Evolutionary conservation across 1,140 invertebrate species (phyloP), one percentile per base, ranked within the genome.

Genomic region (Pachyrhynchus sulphureomaculatus): DNA sequence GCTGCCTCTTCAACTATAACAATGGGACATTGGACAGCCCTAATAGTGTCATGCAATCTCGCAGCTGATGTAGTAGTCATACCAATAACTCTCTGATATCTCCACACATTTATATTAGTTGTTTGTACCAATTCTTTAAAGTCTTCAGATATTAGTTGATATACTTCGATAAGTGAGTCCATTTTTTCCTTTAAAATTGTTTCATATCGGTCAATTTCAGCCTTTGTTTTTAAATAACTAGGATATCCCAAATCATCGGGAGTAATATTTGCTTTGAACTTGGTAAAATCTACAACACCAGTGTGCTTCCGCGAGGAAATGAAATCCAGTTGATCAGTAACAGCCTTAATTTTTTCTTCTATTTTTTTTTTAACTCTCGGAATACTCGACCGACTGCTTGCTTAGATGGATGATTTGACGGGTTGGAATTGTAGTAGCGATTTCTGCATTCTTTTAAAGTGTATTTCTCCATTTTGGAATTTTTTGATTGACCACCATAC

Each of bases 31-130:
- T 81, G 74, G n/a, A 92, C 66, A 10, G 79, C 70, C 48, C 82
- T 70, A 12, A 93, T 70, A 12, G 88, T 58, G 17, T 80, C 78
- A 36, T 82, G 80, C 12, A 83, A 71, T 47, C 83, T 81, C 3
- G 89, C 89, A 1, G 89, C 89, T 41, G 83, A 86, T 9, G 86
- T 88, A 2, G 89, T 92, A 0, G 91, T 93, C 81, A 92, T 86
- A 6, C 87, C 90, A 29, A 92, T 72, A 10, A 90, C 76, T 55
- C 78, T 68, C 17, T 65, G 64, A 15, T 70, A 17, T 58, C 64
- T 68, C 57, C 82, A 57, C 13, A 77, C 26, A 55, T 74, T 39
- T 23, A 71, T 51, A 68, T 79, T 71, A 37, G 59, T 61, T 17
- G 72, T 65, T 49, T 71, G 52, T 44, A 66, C 51, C 2, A 77